Base-by-base conservation (phyloP, 1,140 invertebrate genomes). In the Piezodorus guildinii region DNA sequence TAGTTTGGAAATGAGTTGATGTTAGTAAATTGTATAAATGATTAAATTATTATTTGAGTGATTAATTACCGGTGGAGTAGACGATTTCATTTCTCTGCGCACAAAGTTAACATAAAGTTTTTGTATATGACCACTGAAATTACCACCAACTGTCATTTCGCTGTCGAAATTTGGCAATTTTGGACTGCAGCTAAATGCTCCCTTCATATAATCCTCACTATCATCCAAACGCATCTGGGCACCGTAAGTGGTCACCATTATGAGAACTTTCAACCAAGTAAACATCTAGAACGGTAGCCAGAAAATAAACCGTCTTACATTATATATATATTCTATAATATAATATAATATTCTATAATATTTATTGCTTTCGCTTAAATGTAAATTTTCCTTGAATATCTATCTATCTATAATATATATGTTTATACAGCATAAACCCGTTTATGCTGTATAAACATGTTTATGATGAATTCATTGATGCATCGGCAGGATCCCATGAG, bases 101-200 rank as follows among this genome's bases (percentile, higher is more conserved):
- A 43, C 17, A 30, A 44, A 61, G 17, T 61, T 61, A 34, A 61
- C 34, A 16, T 19, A n/a, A 8, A 61, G 34, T 17, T 61, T 39
- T 19, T 39, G 5, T n/a, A 61, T 61, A 9, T 61, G 17, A 16
- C 60, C 60, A 23, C 4, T 61, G 60, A 61, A 61, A 15, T 61
- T 45, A 1, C 12, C 19, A 21, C 60, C 60, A 21, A 61, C 60
- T 17, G 4, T 61, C 60, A 61, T 61, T 45, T 19, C 60, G 44
- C 17, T n/a, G 25, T 61, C 34, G 15, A 44, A 43, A 45, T 61
- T 61, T 1, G 60, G 30, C n/a, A 45, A 63, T 30, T 51, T 58
- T 4, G 27, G 2, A 5, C 5, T 15, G 43, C 30, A 45, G n/a
- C 17, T 43, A n/a, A 44, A 80, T 79, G 6, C 1, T 15, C 8